phyloP scores from a whole-genome alignment of 2,797 vertebrate species.

The Sebastes hubbsi region DNA sequence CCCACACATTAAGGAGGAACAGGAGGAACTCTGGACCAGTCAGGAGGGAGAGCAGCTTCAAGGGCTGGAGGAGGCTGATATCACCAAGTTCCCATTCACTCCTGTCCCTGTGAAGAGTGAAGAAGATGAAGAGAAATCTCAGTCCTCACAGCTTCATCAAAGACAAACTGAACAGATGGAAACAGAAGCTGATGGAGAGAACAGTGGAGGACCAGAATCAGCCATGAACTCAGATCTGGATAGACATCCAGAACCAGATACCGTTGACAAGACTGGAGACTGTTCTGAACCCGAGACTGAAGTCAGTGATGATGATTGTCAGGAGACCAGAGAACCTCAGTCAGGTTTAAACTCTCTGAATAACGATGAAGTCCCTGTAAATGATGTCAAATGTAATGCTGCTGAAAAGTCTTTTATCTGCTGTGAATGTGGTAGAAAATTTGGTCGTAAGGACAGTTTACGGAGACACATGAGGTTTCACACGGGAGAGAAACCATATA shows the following conservation, averaged over 20 bases:
- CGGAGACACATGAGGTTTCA: conserved; percentile 11
- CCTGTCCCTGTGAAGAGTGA: neutral
- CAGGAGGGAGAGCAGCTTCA: neutral
- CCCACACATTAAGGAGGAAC: neutral
- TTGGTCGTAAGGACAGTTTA: conserved; percentile 14
- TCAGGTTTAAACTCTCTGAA: neutral
- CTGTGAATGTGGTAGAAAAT: neutral
- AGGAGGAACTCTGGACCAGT: neutral
- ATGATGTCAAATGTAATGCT: neutral
- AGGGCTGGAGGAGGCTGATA: neutral
- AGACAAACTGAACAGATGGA: neutral
- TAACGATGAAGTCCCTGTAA: neutral
- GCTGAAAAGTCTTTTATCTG: neutral
- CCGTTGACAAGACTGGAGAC: neutral
- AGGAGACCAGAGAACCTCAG: neutral
- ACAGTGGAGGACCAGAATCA: neutral
- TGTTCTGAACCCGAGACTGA: neutral
- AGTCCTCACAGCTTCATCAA: neutral
- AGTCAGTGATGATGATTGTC: neutral
- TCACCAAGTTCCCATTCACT: neutral
- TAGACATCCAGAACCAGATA: neutral
- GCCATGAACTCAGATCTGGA: neutral
- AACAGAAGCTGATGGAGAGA: neutral
- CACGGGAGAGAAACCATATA: neutral
- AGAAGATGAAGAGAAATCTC: neutral